Percentiles rank a stretch among this genome's conserved stretches.
Conservation (phyloP, 2,797 vertebrate genomes). For the Oryzias sinensis region DNA sequence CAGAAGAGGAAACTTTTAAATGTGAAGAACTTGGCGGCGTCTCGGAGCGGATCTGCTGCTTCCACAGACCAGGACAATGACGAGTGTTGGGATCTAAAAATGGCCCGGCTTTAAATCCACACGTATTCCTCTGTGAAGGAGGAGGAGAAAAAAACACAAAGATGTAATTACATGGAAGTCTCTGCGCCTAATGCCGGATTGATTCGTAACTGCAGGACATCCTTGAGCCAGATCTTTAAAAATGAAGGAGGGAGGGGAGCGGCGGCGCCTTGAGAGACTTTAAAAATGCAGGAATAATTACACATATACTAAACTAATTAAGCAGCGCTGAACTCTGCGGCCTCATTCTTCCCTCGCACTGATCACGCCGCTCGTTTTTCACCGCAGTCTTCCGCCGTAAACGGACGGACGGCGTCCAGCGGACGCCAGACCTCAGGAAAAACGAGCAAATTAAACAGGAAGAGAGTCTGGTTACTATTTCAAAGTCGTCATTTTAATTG, state of each 20-base stretch:
- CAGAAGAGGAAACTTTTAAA: not conserved
- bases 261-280: conserved; percentile 71
- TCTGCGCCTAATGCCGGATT: conserved; percentile 57
- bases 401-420: conserved; percentile 56
- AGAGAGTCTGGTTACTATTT: conserved; percentile 70
- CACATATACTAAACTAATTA: conserved; percentile 77
- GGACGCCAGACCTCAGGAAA: conserved; percentile 19
- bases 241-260: conserved; percentile 49
- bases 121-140: conserved; percentile 27
- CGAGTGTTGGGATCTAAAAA: conserved; percentile 46
- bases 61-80: conserved; percentile 29
- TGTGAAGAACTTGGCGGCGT: not conserved
- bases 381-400: conserved; percentile 50
- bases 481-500: conserved; percentile 75
- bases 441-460: conserved; percentile 39
- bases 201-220: conserved; percentile 75
- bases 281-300: conserved; percentile 80
- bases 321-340: conserved; percentile 67
- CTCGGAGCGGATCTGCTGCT: conserved; percentile 6
- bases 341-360: conserved; percentile 63
- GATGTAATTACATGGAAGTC: conserved; percentile 59
- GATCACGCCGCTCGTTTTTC: conserved; percentile 71
- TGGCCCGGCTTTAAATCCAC: conserved; percentile 40
- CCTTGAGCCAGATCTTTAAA: conserved; percentile 67
- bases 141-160: conserved; percentile 11